Evolutionary conservation across 1,140 invertebrate genomes (phyloP), one percentile per base, ranked within the genome.

Genomic region (Drosophila nannoptera): DNA sequence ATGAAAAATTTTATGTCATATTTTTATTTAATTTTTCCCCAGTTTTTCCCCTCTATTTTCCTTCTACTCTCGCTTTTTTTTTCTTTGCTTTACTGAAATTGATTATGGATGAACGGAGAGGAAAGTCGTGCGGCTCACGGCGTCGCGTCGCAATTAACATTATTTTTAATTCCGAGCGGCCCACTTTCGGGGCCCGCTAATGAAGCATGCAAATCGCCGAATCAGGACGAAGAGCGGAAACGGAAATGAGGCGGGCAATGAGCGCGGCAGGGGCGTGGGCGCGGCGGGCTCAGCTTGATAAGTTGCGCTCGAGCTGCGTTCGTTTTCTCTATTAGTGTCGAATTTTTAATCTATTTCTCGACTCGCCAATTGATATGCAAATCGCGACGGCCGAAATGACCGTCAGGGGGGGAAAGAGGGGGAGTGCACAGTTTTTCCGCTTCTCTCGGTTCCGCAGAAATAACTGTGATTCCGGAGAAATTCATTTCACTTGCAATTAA

Each of bases 1-100:
- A 86, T 86, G 81, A 86, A 86, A 84, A 68, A 86, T 35, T 86
- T 86, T 81, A 86, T 86, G 82, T 86, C 81, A 86, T 86, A 86
- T 86, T 86, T 82, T 75, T 69, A 55, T 55, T 58, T 65, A 42
- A 69, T 33, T 69, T 66, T 63, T 60, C 61, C 46, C 38, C n/a
- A 42, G 4, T 22, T 62, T 66, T 67, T 52, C 22, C 22, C 22
- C 22, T 36, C 38, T 35, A 8, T n/a, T 6, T 14, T 48, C 1
- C 40, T 63, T 42, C 45, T 65, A 62, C 32, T 48, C 11, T 9
- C 29, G 14, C 55, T 49, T 73, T 66, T 43, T 14, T 14, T 16
- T 14, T 14, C 7, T 14, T 43, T 14, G 5, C 7, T 43, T 5
- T 14, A 81, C 81, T 68, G 64, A 83, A 82, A 84, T 84, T 84